Percentiles rank a stretch among this genome's conserved stretches.
These are phyloP conservation scores for Vulpes ferrilata DNA, from an alignment of 2,113 vertebrate genomes.

Conservation along the genomic window DNA sequence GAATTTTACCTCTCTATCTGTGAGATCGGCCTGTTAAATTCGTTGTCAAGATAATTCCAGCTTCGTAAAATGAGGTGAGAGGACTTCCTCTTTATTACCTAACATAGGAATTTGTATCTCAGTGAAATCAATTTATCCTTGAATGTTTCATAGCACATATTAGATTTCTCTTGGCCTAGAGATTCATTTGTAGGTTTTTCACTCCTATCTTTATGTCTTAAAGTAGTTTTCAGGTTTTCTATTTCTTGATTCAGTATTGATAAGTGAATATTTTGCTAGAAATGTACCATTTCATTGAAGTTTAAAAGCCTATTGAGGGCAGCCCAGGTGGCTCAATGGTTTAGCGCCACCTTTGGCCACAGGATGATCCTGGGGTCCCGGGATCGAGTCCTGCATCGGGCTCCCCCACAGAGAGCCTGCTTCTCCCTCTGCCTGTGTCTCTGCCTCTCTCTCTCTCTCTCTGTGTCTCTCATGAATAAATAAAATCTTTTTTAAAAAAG, in stretches of 20 bases:
- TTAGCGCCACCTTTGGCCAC: too few relatives aligned
- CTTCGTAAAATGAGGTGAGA: neutral
- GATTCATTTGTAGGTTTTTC: neutral
- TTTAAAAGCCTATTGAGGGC: neutral
- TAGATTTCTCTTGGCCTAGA: neutral
- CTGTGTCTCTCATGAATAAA: too few relatives aligned
- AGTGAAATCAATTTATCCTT: neutral
- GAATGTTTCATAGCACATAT: neutral
- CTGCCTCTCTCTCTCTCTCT: too few relatives aligned
- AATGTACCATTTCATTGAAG: neutral
- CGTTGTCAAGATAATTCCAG: neutral
- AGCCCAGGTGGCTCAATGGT: too few relatives aligned
- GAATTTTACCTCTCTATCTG: neutral
- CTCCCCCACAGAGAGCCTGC: too few relatives aligned
- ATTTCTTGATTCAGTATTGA: neutral
- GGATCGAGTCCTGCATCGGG: too few relatives aligned
- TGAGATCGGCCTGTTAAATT: neutral
- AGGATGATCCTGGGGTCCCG: too few relatives aligned
- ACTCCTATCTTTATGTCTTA: neutral
- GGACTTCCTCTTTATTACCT: neutral
- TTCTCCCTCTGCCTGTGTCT: too few relatives aligned
- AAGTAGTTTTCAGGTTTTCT: constrained; percentile 22
- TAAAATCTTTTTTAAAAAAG: neutral
- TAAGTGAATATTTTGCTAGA: neutral
- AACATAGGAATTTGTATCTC: neutral